Evolutionary conservation across 2,113 vertebrate species (phyloP), one percentile per base, ranked within the genome.

Genomic region (Sebastes schlegelii): DNA sequence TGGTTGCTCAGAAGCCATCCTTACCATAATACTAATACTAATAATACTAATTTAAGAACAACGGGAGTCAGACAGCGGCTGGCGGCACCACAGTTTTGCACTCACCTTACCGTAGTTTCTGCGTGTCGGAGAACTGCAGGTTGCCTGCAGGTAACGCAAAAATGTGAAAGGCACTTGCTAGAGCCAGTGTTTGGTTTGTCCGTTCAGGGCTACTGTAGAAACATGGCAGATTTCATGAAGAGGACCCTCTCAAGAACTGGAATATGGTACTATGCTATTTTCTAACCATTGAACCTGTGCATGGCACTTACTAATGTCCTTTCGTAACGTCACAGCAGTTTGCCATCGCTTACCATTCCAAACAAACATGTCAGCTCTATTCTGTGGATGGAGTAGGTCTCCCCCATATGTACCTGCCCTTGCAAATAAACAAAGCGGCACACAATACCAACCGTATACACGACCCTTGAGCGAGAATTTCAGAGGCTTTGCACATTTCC

Each of bases 391-490:
- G 78, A 78, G 62, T 82, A 67, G 42, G 54, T 71, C 62, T 49
- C 2, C 55, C 43, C 17, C n/a, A 34, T 65, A 80, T 86, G 48
- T 68, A 63, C 40, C 69, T 90, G 85, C 68, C 80, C 82, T 91
- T 85, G 75, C 83, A 83, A 82, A 80, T 65, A 67, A 51, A 55
- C 55, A 77, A 40, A 68, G 17, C 66, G 63, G 16, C 12, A 17
- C 45, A 71, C 65, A 78, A 83, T 83, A 51, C 55, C 43, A 64
- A 86, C 49, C 1, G 40, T 55, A 69, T 21, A 73, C 62, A 65
- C 54, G 51, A 88, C 74, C 88, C 77, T 89, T 72, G 61, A 81
- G 45, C 74, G 16, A 51, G 42, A 65, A 61, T 76, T 86, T 81
- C 40, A 72, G 17, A 71, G n/a, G 54, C 34, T 70, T 82, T 82